These are phyloP conservation scores for Aurelia aurita complex sp. Pacific DNA, from an alignment of 30 jellyfish, hydroid and myxozoan genomes.

Conservation along the genomic window DNA sequence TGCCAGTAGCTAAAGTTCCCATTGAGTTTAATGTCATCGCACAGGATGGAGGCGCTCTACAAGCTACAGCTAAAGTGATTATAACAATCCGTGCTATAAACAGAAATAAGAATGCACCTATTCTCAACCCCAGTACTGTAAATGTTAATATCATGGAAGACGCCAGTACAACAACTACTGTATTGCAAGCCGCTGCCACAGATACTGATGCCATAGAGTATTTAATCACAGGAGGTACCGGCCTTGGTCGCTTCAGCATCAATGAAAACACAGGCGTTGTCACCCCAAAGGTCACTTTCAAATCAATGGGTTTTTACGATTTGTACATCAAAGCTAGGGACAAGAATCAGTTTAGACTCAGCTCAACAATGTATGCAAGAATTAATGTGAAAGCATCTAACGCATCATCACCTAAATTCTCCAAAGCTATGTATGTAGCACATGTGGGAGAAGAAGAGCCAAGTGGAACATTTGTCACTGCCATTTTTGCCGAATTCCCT, in stretches of 20 bases:
- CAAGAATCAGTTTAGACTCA: slow-evolving; percentile 60
- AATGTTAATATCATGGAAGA: slow-evolving; percentile 58
- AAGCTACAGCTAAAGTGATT: slow-evolving; percentile 43
- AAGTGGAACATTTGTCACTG: slow-evolving; percentile 74
- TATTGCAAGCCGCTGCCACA: slow-evolving; percentile 63
- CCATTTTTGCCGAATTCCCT: slow-evolving; percentile 83
- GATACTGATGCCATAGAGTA: slow-evolving; percentile 58
- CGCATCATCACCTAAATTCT: slow-evolving; percentile 55
- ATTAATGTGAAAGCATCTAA: slow-evolving; percentile 60
- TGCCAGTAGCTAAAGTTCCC: slow-evolving; percentile 17
- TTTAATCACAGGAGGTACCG: slow-evolving; percentile 83
- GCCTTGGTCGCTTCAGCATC: slow-evolving; percentile 87
- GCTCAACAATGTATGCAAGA: slow-evolving; percentile 80
- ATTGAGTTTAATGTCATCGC: slow-evolving; percentile 56
- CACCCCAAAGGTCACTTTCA: slow-evolving; percentile 75
- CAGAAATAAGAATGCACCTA: slow-evolving; percentile 64
- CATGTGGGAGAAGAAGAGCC: slow-evolving; percentile 72
- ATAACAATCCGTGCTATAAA: slow-evolving; percentile 56
- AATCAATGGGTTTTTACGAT: slow-evolving; percentile 59
- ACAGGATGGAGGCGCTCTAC: slow-evolving; percentile 68
- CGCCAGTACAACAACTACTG: slow-evolving; percentile 32
- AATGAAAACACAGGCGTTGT: slow-evolving; percentile 72
- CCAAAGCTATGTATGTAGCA: slow-evolving; percentile 84
- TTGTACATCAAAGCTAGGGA: slow-evolving; percentile 85
- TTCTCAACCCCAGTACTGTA: slow-evolving; percentile 78